Base-by-base conservation (phyloP, 1,140 invertebrate genomes). In the Pemphigus obesinymphae region DNA sequence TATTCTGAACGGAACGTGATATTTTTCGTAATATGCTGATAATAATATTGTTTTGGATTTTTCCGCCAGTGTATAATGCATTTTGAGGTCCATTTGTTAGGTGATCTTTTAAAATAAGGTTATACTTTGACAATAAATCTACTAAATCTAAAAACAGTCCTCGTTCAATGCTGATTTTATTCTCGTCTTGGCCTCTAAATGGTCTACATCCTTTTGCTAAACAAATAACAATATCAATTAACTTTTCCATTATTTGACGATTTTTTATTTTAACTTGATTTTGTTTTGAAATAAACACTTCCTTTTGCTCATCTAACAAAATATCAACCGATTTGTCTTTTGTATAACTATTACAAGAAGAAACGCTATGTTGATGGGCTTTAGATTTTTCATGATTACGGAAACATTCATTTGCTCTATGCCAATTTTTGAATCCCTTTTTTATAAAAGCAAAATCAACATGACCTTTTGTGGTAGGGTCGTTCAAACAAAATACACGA, bases 31-130 rank as follows among this genome's bases (percentile, higher is more conserved):
- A 78, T 13, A 82, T 31, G 20, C 45, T 58, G 17, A 20, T 45
- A 50, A 82, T 76, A 23, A 82, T 31, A 15, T 82, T 50, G 29
- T 82, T 82, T 63, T 82, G 82, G 4, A 78, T 82, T 26, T 82
- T n/a, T 43, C 26, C 55, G 45, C 82, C 34, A 20, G 73, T 76
- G 43, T 80, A 61, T 26, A 23, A 50, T 20, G 73, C 55, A 73
- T 82, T 82, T 82, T 63, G 2, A 10, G 72, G 82, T 31, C 63
- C 34, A 73, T 75, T 53, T 40, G 23, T 34, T 40, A 63, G 23
- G 15, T 73, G 45, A 26, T 29, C 11, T 72, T 75, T 82, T 53
- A 82, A 73, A 26, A 45, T 70, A 61, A 50, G 70, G 26, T 78
- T 72, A 78, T 76, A 82, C n/a, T 82, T 82, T 1, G 53, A 53